Percentiles rank a stretch among this genome's conserved stretches.
phyloP scores from a whole-genome alignment of 2,113 vertebrate species.

The Heteronetta atricapilla region DNA sequence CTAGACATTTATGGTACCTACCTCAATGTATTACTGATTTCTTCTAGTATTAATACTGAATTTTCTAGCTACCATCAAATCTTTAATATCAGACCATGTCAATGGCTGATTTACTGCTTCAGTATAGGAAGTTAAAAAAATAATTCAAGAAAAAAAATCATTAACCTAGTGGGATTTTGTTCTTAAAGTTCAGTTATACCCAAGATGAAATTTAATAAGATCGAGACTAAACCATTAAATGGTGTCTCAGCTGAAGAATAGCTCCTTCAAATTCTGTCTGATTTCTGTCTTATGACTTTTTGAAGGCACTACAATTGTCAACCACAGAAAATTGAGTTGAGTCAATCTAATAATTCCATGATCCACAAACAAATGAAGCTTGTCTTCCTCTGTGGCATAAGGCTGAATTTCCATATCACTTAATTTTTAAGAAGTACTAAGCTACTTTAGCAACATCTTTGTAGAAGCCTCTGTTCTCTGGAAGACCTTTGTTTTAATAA shows the following conservation, averaged over 20 bases:
- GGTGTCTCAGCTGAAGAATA: not conserved
- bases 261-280: not conserved
- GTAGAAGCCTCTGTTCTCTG: not conserved
- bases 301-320: not conserved
- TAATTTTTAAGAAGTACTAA: not conserved
- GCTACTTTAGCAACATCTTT: not conserved
- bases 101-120: not conserved
- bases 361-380: not conserved
- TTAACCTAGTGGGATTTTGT: not conserved
- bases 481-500: not conserved
- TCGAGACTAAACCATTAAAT: not conserved
- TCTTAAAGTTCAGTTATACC: not conserved
- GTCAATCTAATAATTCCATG: not conserved
- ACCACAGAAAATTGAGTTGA: not conserved
- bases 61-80: not conserved
- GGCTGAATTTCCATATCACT: not conserved
- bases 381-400: not conserved
- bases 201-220: not conserved
- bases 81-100: not conserved
- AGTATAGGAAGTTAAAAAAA: not conserved
- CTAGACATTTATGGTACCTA: not conserved
- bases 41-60: not conserved
- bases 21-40: not conserved
- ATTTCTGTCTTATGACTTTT: not conserved
- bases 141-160: not conserved